Evolutionary conservation across 2,888 invertebrate genomes (phyloP).

Genomic region (Conus canariensis): DNA sequence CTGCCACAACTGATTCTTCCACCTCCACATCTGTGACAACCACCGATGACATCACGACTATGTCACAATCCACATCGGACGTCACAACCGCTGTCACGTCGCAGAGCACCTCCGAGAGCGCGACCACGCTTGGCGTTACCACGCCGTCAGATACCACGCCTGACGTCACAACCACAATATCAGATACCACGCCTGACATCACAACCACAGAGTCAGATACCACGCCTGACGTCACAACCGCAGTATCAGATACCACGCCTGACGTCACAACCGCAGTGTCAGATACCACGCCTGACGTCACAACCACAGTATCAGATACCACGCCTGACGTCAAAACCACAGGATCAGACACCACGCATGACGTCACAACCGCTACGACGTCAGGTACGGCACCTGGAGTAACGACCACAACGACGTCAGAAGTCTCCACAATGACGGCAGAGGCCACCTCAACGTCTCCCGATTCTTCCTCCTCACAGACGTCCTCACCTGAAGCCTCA

Average conservation of each 20-base stretch:
- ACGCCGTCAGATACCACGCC: neutral
- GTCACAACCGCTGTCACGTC: too few relatives aligned
- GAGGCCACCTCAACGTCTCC: too few relatives aligned
- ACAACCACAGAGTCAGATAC: too few relatives aligned
- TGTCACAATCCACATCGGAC: neutral
- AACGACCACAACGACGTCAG: neutral
- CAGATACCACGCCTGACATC: neutral
- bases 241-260: too few relatives aligned
- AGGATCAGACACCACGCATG: too few relatives aligned
- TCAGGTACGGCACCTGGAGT: neutral
- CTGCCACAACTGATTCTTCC: neutral
- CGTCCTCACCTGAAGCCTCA: neutral
- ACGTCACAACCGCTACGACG: neutral
- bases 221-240: too few relatives aligned
- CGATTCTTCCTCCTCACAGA: neutral
- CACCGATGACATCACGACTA: neutral
- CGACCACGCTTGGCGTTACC: neutral
- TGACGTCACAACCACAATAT: neutral
- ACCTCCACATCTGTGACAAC: neutral
- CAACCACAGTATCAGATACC: too few relatives aligned
- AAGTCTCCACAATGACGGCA: too few relatives aligned
- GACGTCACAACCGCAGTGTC: neutral
- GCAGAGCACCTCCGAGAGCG: neutral
- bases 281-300: neutral
- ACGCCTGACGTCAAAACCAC: too few relatives aligned